Evolutionary conservation across 1,140 invertebrate species (phyloP).

Genomic region (Parapsyche elsis): DNA sequence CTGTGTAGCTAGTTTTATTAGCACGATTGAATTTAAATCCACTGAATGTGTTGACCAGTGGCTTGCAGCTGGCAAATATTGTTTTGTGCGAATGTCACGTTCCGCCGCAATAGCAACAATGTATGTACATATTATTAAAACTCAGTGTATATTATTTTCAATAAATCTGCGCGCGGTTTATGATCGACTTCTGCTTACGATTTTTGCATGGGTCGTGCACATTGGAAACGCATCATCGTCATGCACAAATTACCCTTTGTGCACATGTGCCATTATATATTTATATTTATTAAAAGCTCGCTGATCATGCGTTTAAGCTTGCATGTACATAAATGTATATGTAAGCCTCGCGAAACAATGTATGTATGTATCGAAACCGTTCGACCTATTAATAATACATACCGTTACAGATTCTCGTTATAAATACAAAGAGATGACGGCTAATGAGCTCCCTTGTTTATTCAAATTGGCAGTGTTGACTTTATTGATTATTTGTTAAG

Average conservation of each 20-base stretch:
- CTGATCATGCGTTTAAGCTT: not conserved
- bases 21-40: too few species aligned
- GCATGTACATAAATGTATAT: not conserved
- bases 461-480: too few species aligned
- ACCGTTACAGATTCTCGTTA: too few species aligned
- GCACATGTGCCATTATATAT: not conserved
- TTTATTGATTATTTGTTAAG: too few species aligned
- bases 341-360: not conserved
- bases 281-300: not conserved
- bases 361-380: not conserved
- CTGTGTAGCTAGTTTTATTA: too few species aligned
- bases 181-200: not conserved
- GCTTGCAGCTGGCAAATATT: not conserved
- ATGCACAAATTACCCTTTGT: not conserved
- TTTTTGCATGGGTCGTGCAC: not conserved
- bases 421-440: too few species aligned
- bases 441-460: too few species aligned
- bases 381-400: not conserved
- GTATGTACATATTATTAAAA: not conserved
- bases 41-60: too few species aligned
- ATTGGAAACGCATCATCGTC: too few species aligned
- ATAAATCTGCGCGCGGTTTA: not conserved
- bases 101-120: not conserved
- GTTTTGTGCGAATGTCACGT: slow-evolving; percentile 9
- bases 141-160: not conserved